Conservation (phyloP, 2,113 vertebrate species). For the Myanophis thanlyinensis region DNA sequence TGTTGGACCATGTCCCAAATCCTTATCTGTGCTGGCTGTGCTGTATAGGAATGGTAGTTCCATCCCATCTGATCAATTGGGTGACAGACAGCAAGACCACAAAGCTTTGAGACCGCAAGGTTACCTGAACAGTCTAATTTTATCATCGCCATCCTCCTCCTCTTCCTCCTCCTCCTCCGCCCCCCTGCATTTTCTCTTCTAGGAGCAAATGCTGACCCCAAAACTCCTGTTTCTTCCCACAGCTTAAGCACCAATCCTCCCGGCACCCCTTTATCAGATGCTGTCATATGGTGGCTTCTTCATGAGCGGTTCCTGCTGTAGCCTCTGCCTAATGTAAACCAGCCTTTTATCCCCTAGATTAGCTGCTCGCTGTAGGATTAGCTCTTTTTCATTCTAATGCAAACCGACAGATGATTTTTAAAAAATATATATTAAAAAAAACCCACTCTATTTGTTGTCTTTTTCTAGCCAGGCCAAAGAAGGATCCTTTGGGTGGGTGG, state of each 20-base stretch:
- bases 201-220: not conserved
- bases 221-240: not conserved
- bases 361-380: conserved; percentile 66
- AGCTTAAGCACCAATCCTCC: conserved; percentile 44
- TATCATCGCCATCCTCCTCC: not conserved
- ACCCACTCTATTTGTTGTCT: conserved; percentile 39
- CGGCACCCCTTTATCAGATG: conserved; percentile 57
- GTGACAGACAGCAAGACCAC: not conserved
- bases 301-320: conserved; percentile 40
- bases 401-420: conserved; percentile 48
- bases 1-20: not conserved
- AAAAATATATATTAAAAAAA: too few species aligned
- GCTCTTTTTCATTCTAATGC: conserved; percentile 62
- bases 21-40: not conserved
- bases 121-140: too few species aligned
- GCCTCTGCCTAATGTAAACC: conserved; percentile 56
- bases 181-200: too few species aligned
- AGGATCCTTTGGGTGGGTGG: not conserved
- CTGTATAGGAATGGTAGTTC: not conserved
- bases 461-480: conserved; percentile 26
- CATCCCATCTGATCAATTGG: not conserved
- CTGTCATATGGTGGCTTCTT: conserved; percentile 61
- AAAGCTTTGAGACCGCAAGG: not conserved
- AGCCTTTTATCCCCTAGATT: conserved; percentile 65
- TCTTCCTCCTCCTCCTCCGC: not conserved